A percentile compares a stretch with the other conserved stretches of the same genome.
These are phyloP conservation scores for Camptogramma bilineatum DNA, from an alignment of 2,888 invertebrate genomes.

Conservation along the genomic window DNA sequence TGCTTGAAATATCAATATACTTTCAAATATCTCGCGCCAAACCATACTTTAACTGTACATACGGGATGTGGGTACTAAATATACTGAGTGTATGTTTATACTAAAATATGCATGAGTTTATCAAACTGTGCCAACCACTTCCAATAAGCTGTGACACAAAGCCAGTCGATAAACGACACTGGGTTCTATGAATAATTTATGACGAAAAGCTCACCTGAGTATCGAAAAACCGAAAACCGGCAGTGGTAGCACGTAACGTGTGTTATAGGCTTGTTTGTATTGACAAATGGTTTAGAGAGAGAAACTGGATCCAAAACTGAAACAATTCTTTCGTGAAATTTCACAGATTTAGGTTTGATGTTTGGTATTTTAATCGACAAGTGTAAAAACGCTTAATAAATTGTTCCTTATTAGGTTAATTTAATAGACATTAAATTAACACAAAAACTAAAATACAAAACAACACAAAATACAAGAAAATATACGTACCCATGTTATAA, in stretches of 20 bases:
- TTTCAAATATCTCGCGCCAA: background rate
- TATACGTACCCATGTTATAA: too few species aligned
- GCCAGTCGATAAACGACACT: conserved; percentile 38
- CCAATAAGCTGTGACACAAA: conserved; percentile 27
- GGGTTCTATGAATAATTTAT: conserved; percentile 47
- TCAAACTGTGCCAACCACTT: conserved; percentile 11
- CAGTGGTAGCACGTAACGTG: conserved; percentile 36
- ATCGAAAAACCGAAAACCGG: conserved; percentile 41
- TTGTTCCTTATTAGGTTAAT: too few species aligned
- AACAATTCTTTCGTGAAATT: too few species aligned
- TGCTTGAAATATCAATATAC: background rate
- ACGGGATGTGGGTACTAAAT: too few species aligned
- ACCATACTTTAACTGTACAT: background rate
- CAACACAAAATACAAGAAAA: too few species aligned
- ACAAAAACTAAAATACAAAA: too few species aligned
- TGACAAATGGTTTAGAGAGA: conserved; percentile 28
- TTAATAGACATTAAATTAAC: too few species aligned
- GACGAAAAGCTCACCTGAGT: conserved; percentile 41
- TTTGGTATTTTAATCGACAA: too few species aligned
- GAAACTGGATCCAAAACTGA: background rate
- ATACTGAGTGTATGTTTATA: too few species aligned
- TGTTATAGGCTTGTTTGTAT: conserved; percentile 38
- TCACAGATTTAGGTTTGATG: too few species aligned
- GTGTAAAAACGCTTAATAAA: too few species aligned
- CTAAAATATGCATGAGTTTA: background rate